Evolutionary conservation across 2,888 invertebrate species (phyloP), one percentile per base, ranked within the genome.

Genomic region (Endomychus coccineus): DNA sequence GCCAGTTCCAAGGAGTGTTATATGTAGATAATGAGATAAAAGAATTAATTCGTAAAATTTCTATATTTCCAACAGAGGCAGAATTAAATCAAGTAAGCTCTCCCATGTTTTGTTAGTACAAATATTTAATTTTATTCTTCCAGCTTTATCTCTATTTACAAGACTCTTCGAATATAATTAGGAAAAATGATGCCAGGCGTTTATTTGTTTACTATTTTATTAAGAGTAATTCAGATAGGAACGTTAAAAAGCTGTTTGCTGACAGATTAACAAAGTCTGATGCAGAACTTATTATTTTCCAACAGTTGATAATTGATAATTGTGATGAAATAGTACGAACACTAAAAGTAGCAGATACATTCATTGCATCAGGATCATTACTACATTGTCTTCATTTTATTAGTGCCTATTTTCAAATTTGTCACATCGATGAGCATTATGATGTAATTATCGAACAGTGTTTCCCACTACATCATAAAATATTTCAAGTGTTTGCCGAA

Each of bases 401-500:
- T 1, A 31, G 31, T 16, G 29, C 16, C 3, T 37, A 31, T 31
- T 31, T 31, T 27, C 36, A 37, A 21, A 31, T 37, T 30, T 17
- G 25, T 2, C 16, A 24, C 28, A 27, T 31, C 6, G 29, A 31
- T 16, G 31, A 22, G 9, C 30, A 14, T 14, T 23, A 27, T 9
- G 17, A 14, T 15, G 19, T 14, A n/a, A 44, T 51, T 21, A 43
- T 51, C 31, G 44, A 46, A 32, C 36, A 36, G n/a, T 31, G 51
- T 17, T 50, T 55, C 46, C 50, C 52, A 16, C 37, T 55, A 14
- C 56, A 54, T 42, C 44, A 43, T 16, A 41, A 39, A 17, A 40
- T 56, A 17, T 50, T 53, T 32, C 46, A 51, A 36, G 46, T 44
- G 23, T 51, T 50, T 36, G 45, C 46, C 7, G 27, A 43, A 30